phyloP scores from a whole-genome alignment of 1,140 invertebrate species.

The Camponotus floridanus region DNA sequence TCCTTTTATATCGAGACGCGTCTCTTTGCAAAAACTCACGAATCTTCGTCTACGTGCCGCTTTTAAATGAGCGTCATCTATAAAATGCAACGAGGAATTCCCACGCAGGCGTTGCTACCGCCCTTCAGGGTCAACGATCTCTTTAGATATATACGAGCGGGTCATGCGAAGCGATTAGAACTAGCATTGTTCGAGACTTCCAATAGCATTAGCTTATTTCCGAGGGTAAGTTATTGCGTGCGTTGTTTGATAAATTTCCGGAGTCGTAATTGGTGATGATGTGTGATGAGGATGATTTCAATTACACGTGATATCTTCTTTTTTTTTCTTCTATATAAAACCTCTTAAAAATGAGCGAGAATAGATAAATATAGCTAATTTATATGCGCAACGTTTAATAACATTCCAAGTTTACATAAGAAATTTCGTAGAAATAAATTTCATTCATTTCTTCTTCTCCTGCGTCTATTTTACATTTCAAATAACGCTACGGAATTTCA shows the following conservation, averaged over 20 bases:
- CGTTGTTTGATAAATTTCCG: conserved; percentile 24
- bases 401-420: neutral
- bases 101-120: conserved; percentile 78
- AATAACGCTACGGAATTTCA: neutral
- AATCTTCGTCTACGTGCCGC: conserved; percentile 48
- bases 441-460: neutral
- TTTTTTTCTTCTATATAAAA: neutral
- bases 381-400: neutral
- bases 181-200: conserved; percentile 32
- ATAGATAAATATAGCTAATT: too few relatives aligned
- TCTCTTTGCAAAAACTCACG: conserved; percentile 48
- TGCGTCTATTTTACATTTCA: neutral
- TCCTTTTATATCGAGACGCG: neutral
- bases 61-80: conserved; percentile 58
- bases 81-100: conserved; percentile 74
- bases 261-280: neutral
- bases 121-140: conserved; percentile 77
- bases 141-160: conserved; percentile 65
- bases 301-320: neutral
- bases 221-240: conserved; percentile 12
- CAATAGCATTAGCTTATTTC: conserved; percentile 28
- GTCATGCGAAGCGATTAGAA: conserved; percentile 58
- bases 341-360: neutral
- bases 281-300: neutral
- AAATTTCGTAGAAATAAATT: neutral